phyloP scores from a whole-genome alignment of 2,797 vertebrate species.

The Hipposideros larvatus region DNA sequence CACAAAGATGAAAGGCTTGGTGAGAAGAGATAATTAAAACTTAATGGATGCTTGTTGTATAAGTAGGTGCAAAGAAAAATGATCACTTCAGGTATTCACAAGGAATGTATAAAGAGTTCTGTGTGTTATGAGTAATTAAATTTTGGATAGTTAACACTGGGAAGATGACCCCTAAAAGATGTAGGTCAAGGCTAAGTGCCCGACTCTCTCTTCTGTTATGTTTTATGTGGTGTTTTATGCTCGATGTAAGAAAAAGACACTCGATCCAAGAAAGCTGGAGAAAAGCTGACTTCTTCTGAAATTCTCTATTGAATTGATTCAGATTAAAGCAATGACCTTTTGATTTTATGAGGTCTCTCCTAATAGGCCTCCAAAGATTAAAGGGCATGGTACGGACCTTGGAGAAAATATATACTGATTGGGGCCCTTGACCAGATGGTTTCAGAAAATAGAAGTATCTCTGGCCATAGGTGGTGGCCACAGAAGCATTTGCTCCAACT shows the following conservation, averaged over 20 bases:
- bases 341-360: constrained; percentile 58
- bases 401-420: not conserved
- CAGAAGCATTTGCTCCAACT: constrained; percentile 12
- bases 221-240: constrained; percentile 67
- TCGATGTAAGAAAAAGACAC: constrained; percentile 57
- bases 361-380: constrained; percentile 61
- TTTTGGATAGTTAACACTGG: constrained; percentile 61
- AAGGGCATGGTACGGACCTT: constrained; percentile 21
- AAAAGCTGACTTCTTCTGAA: constrained; percentile 63
- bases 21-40: constrained; percentile 72
- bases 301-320: constrained; percentile 64
- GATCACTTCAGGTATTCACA: constrained; percentile 76
- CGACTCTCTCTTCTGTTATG: constrained; percentile 50
- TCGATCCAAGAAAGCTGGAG: constrained; percentile 61
- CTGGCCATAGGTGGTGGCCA: not conserved
- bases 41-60: constrained; percentile 78
- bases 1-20: constrained; percentile 72
- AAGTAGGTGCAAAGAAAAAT: constrained; percentile 79
- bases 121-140: constrained; percentile 72
- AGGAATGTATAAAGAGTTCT: constrained; percentile 70
- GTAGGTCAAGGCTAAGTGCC: constrained; percentile 66
- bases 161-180: constrained; percentile 66
- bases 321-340: constrained; percentile 65
- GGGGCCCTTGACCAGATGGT: constrained; percentile 28
- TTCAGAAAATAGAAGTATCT: constrained; percentile 40